phyloP scores from a whole-genome alignment of 2,113 vertebrate genomes.

The Gnathonemus echidnorhynchus region DNA sequence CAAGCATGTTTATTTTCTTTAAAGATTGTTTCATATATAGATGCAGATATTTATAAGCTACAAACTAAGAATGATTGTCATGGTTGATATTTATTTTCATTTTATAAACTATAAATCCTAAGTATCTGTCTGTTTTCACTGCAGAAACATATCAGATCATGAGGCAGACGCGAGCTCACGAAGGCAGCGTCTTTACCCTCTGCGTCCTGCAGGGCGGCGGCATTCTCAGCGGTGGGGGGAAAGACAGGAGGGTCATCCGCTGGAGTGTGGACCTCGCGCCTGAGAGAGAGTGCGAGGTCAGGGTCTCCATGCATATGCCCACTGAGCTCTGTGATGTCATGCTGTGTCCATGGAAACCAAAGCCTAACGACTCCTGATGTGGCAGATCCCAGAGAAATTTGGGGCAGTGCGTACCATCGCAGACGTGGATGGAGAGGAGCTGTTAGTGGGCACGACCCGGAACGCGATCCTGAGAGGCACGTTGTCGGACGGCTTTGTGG shows the following conservation, averaged over 20 bases:
- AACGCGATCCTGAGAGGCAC: constrained; percentile 77
- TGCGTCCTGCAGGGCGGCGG: constrained; percentile 68
- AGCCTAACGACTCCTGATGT: neutral
- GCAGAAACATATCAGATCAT: constrained; percentile 76
- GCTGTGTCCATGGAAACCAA: neutral
- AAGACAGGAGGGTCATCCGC: constrained; percentile 76
- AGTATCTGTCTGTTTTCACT: neutral
- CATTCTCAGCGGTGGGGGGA: constrained; percentile 81
- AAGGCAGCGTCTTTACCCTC: constrained; percentile 83
- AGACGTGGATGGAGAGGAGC: constrained; percentile 66
- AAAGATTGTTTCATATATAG: neutral
- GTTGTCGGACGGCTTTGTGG: constrained; percentile 71
- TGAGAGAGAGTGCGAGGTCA: constrained; percentile 81
- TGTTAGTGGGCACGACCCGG: constrained; percentile 80
- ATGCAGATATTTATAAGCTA: neutral
- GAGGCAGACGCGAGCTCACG: constrained; percentile 78
- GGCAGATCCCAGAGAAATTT: constrained; percentile 75
- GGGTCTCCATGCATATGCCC: constrained; percentile 23
- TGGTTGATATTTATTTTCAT: neutral
- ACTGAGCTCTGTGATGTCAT: neutral
- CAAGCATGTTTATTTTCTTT: neutral
- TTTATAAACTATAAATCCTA: neutral
- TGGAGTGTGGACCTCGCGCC: constrained; percentile 74
- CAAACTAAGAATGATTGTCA: neutral
- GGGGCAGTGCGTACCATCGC: constrained; percentile 79